These are phyloP conservation scores for Sciurus carolinensis DNA, from an alignment of 2,797 vertebrate genomes.

Conservation along the genomic window DNA sequence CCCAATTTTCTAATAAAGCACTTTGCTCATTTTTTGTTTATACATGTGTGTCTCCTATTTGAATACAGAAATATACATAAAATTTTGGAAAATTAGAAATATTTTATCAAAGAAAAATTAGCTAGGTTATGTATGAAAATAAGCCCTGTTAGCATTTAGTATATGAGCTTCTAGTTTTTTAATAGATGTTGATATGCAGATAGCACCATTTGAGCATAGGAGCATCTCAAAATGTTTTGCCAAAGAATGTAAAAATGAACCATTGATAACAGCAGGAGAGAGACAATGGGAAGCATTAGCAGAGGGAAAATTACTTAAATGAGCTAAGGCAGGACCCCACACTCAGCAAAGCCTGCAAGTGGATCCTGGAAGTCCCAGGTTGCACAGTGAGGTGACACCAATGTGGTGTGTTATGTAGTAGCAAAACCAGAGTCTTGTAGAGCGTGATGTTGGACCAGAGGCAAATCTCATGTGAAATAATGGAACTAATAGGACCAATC, in stretches of 20 bases:
- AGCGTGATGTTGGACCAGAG: background rate
- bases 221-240: background rate
- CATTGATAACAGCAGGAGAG: background rate
- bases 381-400: background rate
- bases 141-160: background rate
- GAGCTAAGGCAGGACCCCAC: background rate
- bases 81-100: conserved; percentile 7
- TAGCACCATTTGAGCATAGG: background rate
- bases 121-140: background rate
- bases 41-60: background rate
- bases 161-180: background rate
- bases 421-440: background rate
- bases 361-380: background rate
- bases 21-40: background rate
- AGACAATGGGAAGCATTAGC: background rate
- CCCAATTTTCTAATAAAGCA: background rate
- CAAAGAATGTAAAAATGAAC: background rate
- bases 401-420: background rate
- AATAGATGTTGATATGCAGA: background rate
- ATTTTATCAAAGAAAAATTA: background rate
- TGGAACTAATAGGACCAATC: background rate
- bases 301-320: background rate
- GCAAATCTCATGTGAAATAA: background rate
- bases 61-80: background rate
- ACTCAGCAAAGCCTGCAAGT: background rate